phyloP scores from a whole-genome alignment of 2,888 invertebrate genomes.

The Ennomos fuscantarius region DNA sequence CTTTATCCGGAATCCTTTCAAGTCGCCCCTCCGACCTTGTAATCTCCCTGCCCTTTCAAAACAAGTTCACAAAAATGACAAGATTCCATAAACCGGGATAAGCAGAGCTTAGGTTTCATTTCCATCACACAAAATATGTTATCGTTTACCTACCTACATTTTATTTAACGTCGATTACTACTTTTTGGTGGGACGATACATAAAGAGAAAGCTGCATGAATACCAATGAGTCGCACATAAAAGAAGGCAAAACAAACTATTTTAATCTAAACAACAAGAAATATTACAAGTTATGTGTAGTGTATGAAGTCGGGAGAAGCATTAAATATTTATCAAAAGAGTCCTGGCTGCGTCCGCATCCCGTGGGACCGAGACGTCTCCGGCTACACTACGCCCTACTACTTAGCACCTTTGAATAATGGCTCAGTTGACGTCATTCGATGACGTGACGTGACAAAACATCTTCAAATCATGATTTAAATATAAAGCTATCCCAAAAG shows the following conservation, averaged over 20 bases:
- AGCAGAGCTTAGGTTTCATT: constrained; percentile 25
- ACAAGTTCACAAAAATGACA: constrained; percentile 66
- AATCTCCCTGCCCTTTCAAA: constrained; percentile 66
- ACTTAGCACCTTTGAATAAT: constrained; percentile 71
- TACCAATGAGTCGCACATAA: constrained; percentile 59
- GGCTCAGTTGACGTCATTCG: constrained; percentile 51
- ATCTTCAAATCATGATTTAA: constrained; percentile 10
- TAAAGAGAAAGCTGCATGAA: constrained; percentile 55
- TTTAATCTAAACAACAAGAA: constrained; percentile 68
- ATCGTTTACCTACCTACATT: constrained; percentile 30
- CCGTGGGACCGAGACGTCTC: constrained; percentile 55
- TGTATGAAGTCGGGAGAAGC: constrained; percentile 66
- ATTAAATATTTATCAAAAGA: constrained; percentile 84
- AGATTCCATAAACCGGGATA: constrained; percentile 58
- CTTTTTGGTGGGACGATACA: constrained; percentile 46
- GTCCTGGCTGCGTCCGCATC: constrained; percentile 65
- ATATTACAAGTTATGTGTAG: constrained; percentile 65
- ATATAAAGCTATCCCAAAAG: too few relatives aligned
- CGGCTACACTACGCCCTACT: constrained; percentile 57
- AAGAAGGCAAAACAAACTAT: constrained; percentile 61
- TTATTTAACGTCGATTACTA: constrained; percentile 32
- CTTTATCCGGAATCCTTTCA: constrained; percentile 58
- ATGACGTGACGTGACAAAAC: constrained; percentile 35
- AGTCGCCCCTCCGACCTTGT: constrained; percentile 62
- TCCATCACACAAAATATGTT: constrained; percentile 20